Conservation (phyloP, 2,888 invertebrate species). For the Aproaerema taeniolella region DNA sequence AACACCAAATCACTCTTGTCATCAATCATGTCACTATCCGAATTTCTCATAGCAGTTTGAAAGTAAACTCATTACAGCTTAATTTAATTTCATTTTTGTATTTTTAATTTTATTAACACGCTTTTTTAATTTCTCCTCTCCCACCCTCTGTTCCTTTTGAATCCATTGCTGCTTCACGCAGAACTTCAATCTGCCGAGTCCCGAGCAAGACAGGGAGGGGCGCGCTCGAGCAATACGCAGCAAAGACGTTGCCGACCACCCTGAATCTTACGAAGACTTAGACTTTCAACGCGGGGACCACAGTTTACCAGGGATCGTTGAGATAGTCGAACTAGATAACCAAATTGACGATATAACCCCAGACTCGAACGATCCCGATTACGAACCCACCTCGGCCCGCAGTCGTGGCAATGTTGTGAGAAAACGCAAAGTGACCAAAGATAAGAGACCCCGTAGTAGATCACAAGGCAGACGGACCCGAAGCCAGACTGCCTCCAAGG, state of each 20-base stretch:
- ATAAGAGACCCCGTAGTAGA: conserved; percentile 54
- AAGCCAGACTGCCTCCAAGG: conserved; percentile 54
- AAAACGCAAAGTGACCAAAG: conserved; percentile 54
- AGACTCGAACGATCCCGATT: conserved; percentile 51
- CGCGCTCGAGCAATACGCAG: conserved; percentile 37
- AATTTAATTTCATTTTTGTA: conserved; percentile 48
- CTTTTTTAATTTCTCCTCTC: conserved; percentile 73
- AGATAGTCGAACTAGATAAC: conserved; percentile 56
- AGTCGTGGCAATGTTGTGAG: conserved; percentile 56
- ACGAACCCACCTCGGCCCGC: conserved; percentile 53
- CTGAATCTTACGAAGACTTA: conserved; percentile 45
- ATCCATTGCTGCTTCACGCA: conserved; percentile 59
- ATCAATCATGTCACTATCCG: conserved; percentile 25
- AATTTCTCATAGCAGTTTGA: conserved; percentile 29
- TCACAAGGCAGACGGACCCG: conserved; percentile 63
- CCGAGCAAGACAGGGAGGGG: conserved; percentile 40
- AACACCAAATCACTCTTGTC: conserved; percentile 13
- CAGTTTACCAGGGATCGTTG: conserved; percentile 48
- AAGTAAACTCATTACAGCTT: conserved; percentile 44
- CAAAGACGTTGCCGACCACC: conserved; percentile 54
- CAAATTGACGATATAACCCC: conserved; percentile 30
- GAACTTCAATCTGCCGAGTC: conserved; percentile 70
- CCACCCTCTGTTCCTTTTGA: conserved; percentile 61
- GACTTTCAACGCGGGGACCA: conserved; percentile 44
- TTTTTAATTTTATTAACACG: conserved; percentile 76